Evolutionary conservation across 2,888 invertebrate genomes (phyloP).

Genomic region (Blera fallax): DNA sequence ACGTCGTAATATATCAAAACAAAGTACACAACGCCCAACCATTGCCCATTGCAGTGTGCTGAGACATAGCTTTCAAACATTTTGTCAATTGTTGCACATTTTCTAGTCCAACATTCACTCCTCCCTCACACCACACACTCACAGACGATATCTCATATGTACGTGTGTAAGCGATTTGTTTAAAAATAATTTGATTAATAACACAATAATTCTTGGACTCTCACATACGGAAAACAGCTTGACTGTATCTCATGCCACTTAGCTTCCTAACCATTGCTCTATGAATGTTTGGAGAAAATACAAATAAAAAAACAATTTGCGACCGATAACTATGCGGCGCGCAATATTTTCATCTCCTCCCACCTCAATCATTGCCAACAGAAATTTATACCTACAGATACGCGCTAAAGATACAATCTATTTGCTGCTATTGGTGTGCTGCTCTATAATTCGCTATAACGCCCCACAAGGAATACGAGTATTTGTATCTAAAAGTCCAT

Average conservation of each 20-base stretch:
- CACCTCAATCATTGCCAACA: not conserved
- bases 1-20: no score
- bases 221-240: conserved; percentile 20
- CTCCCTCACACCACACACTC: not conserved
- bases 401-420: not conserved
- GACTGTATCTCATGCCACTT: conserved; percentile 32
- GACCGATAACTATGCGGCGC: not conserved
- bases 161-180: conserved; percentile 5
- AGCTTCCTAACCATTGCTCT: not conserved
- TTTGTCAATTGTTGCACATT: not conserved
- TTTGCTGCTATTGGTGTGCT: not conserved
- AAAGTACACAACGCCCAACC: not conserved
- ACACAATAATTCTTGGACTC: conserved; percentile 41
- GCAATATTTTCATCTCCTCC: not conserved
- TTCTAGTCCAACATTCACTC: not conserved
- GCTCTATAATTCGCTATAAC: not conserved
- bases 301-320: not conserved
- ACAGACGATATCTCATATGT: not conserved
- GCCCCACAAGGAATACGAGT: not conserved
- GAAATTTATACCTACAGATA: conserved; percentile 3
- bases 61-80: not conserved
- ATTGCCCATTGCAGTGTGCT: not conserved
- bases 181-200: conserved; percentile 42
- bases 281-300: not conserved
- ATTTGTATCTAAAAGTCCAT: conserved; percentile 18